Base-by-base conservation (phyloP, 2,113 vertebrate genomes). In the Aegypius monachus region DNA sequence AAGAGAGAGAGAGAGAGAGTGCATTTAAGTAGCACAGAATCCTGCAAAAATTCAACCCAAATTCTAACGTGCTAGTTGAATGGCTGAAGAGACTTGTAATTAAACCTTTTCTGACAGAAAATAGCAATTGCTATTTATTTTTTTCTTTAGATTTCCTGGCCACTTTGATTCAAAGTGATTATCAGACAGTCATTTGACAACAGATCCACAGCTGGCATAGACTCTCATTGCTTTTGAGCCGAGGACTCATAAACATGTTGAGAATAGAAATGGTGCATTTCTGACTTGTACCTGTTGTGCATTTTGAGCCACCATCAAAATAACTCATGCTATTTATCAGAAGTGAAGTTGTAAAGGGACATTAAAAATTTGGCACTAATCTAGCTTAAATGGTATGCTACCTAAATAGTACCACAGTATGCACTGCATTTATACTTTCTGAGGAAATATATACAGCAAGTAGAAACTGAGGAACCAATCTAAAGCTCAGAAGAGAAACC, bases 391-490 rank as follows among this genome's bases (percentile, higher is more conserved):
- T 6, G 16, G 17, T 23, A 1, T 3, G 11, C 29, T 65, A 48
- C 31, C 3, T 0, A 12, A 56, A 9, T 0, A 38, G 47, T 5
- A 4, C 29, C 36, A 2, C 53, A 6, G 4, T 3, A 4, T 8
- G 3, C 10, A 10, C 21, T 17, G 65, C 43, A 16, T 40, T 47
- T 52, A 17, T 8, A 7, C 40, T 18, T 59, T 9, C 25, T 56
- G 22, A 20, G 25, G 40, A 42, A 68, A 61, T 2, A 31, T 7
- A 38, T 0, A 32, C 59, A 68, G 14, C 67, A 42, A 61, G 42
- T 1, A 32, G 38, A 32, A 53, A 34, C 9, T 11, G 38, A 36
- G 61, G 26, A 78, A 78, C 26, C 32, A 27, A 12, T 11, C 22
- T 13, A 22, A 42, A 18, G 23, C 59, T 84, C 45, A 50, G 42